Conservation (phyloP, 1,140 invertebrate genomes). For the Grapholita molesta region DNA sequence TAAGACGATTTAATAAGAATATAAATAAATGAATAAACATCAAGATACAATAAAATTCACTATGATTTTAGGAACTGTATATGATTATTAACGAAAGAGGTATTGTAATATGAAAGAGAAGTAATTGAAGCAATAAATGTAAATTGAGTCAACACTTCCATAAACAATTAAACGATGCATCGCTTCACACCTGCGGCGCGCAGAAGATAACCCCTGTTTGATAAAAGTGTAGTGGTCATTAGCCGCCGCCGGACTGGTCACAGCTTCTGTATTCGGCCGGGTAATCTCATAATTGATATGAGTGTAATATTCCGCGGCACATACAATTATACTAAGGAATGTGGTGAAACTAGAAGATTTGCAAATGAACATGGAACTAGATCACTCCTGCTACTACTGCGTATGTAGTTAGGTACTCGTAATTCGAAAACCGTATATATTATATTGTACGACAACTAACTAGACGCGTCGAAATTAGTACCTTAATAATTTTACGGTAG, state of each 20-base stretch:
- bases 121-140: not conserved
- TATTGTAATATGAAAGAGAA: not conserved
- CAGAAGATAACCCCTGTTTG: not conserved
- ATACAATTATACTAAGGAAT: constrained; percentile 61
- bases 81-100: too few species aligned
- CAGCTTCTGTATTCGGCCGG: not conserved
- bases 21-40: too few species aligned
- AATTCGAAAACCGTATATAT: not conserved
- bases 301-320: constrained; percentile 49
- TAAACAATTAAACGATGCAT: not conserved
- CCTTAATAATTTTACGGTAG: too few species aligned
- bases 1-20: too few species aligned
- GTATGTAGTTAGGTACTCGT: not conserved
- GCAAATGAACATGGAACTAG: constrained; percentile 47
- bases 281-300: constrained; percentile 38
- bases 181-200: not conserved
- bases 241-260: not conserved
- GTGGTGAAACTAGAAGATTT: constrained; percentile 64
- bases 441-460: not conserved
- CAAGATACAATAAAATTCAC: too few species aligned
- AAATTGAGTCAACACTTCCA: not conserved
- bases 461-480: too few species aligned
- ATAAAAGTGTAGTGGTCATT: not conserved
- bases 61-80: too few species aligned
- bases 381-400: constrained; percentile 25